Evolutionary conservation across 2,113 vertebrate genomes (phyloP), one percentile per base, ranked within the genome.

Genomic region (Tyto alba): DNA sequence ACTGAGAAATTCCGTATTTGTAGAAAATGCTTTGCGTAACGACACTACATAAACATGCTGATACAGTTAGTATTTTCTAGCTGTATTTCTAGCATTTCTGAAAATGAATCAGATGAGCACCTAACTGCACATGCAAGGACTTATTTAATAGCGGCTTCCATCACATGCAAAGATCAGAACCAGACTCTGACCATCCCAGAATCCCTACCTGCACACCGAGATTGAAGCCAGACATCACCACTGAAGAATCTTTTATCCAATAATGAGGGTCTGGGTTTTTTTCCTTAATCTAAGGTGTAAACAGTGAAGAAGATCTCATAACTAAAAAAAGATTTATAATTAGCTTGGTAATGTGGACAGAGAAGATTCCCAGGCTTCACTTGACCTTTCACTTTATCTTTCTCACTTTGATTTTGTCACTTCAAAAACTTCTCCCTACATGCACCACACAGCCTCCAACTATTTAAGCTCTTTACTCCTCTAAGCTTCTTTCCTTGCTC

Each of bases 51-150:
- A 17, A 71, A 64, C 23, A 17, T 26, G 30, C 16, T 29, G 18
- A 53, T 8, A 10, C 0, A 1, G 48, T 14, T 34, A 7, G 18
- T 16, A 9, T 52, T 50, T 40, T 23, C 50, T 26, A 34, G 9
- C 38, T 47, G 2, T 15, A n/a, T 20, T 60, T 34, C 53, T 14
- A 60, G 25, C 41, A 15, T 26, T 47, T 56, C 64, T 32, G 27
- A 38, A 27, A 38, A 27, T 2, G 1, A 10, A 22, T 12, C 26
- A 20, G 36, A 7, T 11, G 34, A 77, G 22, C 52, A 30, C 19
- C 26, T 6, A 25, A 30, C 22, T 34, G 63, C 77, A 50, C 63
- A 11, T 3, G 16, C 53, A 19, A 3, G 7, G 9, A 41, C 27
- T 52, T 41, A 23, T 32, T 76, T 41, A 55, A 32, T 1, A 36